Conservation (phyloP, 2,113 vertebrate species). For the Gymnocephalus cernua region DNA sequence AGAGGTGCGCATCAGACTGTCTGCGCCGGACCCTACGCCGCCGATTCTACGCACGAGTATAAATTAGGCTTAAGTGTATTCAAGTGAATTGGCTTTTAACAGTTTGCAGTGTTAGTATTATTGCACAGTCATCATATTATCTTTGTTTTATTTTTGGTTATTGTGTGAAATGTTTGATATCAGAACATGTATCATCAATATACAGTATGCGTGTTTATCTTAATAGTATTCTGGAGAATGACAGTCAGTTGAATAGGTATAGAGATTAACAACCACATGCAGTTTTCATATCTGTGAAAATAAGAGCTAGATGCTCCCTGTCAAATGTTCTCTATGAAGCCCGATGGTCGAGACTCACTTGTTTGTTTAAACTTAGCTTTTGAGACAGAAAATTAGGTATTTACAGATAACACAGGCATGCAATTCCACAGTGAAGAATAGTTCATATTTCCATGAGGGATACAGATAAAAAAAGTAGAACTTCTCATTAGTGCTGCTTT, state of each 20-base stretch:
- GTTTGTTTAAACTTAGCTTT: conserved; percentile 30
- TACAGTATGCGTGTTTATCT: too few relatives aligned
- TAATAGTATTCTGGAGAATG: background rate
- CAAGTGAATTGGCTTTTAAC: background rate
- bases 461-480: conserved; percentile 31
- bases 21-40: too few relatives aligned
- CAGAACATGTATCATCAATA: background rate
- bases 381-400: conserved; percentile 13
- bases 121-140: background rate
- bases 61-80: too few relatives aligned
- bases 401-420: conserved; percentile 22
- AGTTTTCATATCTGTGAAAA: background rate
- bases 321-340: background rate
- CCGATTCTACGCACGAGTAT: too few relatives aligned
- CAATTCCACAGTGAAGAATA: conserved; percentile 18
- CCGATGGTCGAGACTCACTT: background rate
- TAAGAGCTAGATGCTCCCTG: background rate
- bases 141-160: background rate
- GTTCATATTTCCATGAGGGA: conserved; percentile 33
- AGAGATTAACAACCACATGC: background rate
- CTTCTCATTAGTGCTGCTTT: conserved; percentile 55
- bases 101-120: background rate
- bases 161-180: too few relatives aligned
- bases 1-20: too few relatives aligned
- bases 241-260: background rate